phyloP scores from a whole-genome alignment of 2,888 invertebrate genomes.

The Pyrrhosoma nymphula region DNA sequence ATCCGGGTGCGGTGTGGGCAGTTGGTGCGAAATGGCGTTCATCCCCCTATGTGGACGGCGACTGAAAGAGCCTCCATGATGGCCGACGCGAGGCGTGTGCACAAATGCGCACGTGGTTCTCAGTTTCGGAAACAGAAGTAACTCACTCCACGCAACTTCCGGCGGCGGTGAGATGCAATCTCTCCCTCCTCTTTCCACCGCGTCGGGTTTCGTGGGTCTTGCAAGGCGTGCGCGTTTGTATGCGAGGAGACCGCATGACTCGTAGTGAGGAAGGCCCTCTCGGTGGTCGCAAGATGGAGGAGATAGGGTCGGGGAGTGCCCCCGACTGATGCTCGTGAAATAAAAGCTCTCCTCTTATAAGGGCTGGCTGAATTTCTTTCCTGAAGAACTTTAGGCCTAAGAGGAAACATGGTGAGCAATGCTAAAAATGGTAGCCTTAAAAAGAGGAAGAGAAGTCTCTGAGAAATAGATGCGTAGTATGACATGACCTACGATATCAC shows the following conservation, averaged over 20 bases:
- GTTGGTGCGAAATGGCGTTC: background rate
- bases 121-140: background rate
- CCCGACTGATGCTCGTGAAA: background rate
- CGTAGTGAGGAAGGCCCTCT: background rate
- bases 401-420: background rate
- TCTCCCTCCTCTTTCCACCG: background rate
- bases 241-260: background rate
- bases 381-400: background rate
- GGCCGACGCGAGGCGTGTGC: background rate
- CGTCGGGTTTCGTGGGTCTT: background rate
- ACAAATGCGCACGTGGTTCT: conserved; percentile 18
- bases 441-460: too few species aligned
- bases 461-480: too few species aligned
- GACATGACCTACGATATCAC: too few species aligned
- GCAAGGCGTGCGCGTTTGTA: background rate
- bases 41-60: background rate
- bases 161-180: background rate
- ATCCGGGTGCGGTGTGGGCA: background rate
- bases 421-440: too few species aligned
- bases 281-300: background rate
- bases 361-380: background rate
- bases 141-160: background rate
- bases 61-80: background rate
- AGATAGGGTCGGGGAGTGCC: background rate
- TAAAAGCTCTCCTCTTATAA: background rate